Evolutionary conservation across 2,113 vertebrate species (phyloP).

Genomic region (Scolopax mira): DNA sequence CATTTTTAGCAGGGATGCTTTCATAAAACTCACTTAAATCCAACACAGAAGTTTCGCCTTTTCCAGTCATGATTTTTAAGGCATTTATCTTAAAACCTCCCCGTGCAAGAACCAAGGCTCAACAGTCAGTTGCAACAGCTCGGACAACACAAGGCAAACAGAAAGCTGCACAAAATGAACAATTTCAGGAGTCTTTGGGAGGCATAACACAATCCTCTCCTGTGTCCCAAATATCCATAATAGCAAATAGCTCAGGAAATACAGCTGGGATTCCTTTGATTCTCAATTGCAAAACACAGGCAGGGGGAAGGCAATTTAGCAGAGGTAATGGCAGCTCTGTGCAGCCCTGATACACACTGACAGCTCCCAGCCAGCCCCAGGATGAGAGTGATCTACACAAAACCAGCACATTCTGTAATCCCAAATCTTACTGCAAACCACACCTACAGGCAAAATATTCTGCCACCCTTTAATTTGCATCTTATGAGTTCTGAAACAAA

Average conservation of each 20-base stretch:
- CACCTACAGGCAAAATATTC: neutral
- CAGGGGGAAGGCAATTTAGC: fast-evolving
- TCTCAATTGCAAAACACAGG: neutral
- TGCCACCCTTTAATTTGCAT: neutral
- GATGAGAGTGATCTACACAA: neutral
- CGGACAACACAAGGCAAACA: neutral
- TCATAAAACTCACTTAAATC: neutral
- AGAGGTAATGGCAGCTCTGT: neutral
- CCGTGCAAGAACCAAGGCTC: neutral
- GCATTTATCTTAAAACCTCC: neutral
- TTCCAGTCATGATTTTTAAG: neutral
- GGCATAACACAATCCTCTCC: neutral
- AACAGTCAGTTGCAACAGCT: neutral
- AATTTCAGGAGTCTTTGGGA: neutral
- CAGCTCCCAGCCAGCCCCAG: neutral
- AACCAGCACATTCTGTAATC: neutral
- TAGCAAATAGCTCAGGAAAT: neutral
- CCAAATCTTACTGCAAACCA: neutral
- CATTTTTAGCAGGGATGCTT: neutral
- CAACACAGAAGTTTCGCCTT: neutral
- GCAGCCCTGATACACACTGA: neutral
- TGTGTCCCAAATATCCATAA: neutral
- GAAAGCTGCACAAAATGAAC: neutral
- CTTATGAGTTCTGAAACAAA: neutral
- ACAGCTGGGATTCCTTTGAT: neutral